A percentile compares a stretch with the other conserved stretches of the same genome.
These are phyloP conservation scores for Ephialtes manifestator DNA, from an alignment of 2,888 invertebrate species.

Conservation along the genomic window DNA sequence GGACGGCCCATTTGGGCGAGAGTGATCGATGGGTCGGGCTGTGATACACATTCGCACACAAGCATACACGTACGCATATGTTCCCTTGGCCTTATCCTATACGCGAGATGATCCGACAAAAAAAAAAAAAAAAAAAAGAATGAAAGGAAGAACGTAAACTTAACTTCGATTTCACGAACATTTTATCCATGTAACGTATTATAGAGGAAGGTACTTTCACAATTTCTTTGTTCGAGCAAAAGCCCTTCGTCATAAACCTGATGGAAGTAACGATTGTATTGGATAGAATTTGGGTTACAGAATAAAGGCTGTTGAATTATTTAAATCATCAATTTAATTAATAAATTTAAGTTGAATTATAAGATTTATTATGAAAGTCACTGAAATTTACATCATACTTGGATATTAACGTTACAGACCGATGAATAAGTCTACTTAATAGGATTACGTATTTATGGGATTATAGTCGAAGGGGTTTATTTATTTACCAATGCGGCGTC, in stretches of 20 bases:
- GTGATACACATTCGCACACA: slow-evolving; percentile 37
- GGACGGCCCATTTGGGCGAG: slow-evolving; percentile 69
- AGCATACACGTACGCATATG: slow-evolving; percentile 4
- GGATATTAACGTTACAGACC: too few relatives aligned
- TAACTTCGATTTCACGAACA: not conserved
- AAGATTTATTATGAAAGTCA: too few relatives aligned
- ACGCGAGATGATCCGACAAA: slow-evolving; percentile 8
- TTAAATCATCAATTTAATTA: too few relatives aligned
- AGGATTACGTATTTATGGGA: too few relatives aligned
- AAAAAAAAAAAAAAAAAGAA: not conserved
- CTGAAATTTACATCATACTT: too few relatives aligned
- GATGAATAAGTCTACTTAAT: too few relatives aligned
- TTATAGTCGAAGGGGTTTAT: too few relatives aligned
- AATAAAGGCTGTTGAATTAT: too few relatives aligned
- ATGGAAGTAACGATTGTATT: not conserved
- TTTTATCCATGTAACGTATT: not conserved
- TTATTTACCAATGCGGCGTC: too few relatives aligned
- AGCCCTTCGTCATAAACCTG: not conserved
- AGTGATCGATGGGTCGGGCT: slow-evolving; percentile 72
- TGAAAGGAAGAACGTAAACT: not conserved
- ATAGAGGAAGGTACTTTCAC: not conserved
- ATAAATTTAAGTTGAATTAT: too few relatives aligned
- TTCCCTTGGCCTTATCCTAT: not conserved
- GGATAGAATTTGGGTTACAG: not conserved
- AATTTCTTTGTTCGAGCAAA: not conserved